Conservation (phyloP, 2,888 invertebrate genomes). For the Gymnocheta viridis region DNA sequence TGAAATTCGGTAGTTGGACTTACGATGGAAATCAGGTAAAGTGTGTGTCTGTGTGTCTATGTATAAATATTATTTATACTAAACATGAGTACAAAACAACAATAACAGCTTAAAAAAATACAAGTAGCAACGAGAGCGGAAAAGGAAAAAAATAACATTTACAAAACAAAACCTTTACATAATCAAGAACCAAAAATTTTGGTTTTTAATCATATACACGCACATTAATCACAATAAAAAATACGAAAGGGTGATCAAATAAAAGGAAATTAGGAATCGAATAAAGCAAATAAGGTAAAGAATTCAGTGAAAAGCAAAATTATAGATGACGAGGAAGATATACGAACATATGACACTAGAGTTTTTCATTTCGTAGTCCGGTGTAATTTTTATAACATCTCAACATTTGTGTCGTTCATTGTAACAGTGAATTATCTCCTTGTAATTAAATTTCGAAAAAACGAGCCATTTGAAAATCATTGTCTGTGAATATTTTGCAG, state of each 20-base stretch:
- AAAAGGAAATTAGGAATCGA: too few relatives aligned
- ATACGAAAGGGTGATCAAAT: neutral
- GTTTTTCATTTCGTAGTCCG: too few relatives aligned
- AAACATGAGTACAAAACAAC: constrained; percentile 16
- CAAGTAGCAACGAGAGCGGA: neutral
- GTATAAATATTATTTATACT: constrained; percentile 19
- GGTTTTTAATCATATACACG: neutral
- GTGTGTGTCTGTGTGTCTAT: constrained; percentile 68
- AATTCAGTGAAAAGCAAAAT: too few relatives aligned
- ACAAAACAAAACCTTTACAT: neutral
- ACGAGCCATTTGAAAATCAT: too few relatives aligned
- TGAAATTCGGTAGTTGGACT: constrained; percentile 99
- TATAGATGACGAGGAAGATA: too few relatives aligned
- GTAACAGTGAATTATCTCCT: too few relatives aligned
- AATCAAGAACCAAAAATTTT: neutral
- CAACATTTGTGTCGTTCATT: too few relatives aligned
- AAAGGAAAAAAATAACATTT: neutral
- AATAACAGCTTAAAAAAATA: neutral
- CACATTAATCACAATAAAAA: neutral
- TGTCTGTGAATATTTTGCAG: too few relatives aligned
- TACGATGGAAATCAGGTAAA: constrained; percentile 98
- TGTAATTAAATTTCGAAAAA: too few relatives aligned
- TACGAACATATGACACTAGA: too few relatives aligned
- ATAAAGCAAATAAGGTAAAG: too few relatives aligned
- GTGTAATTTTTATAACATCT: too few relatives aligned